phyloP scores from a whole-genome alignment of 2,113 vertebrate genomes.

The Rhegmatorhina hoffmannsi region DNA sequence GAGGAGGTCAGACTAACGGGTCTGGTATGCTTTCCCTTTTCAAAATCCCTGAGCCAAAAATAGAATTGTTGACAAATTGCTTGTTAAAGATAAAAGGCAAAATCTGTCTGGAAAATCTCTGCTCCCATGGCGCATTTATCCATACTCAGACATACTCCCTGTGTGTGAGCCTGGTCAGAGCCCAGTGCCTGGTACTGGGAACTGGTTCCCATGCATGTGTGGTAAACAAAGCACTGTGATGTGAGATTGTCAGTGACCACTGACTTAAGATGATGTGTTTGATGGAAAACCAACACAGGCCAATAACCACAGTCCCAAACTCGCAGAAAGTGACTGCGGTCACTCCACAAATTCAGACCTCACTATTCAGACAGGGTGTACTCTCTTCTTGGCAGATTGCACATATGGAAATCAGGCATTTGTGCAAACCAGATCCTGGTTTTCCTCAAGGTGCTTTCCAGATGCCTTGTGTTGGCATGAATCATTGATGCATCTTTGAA shows the following conservation, averaged over 20 bases:
- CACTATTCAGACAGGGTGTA: background rate
- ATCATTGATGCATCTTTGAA: background rate
- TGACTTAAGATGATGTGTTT: background rate
- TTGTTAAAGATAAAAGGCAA: background rate
- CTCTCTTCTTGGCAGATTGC: background rate
- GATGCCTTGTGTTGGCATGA: background rate
- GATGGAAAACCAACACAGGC: background rate
- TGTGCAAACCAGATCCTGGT: background rate
- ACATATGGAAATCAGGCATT: background rate
- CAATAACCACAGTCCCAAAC: background rate
- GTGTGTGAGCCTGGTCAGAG: background rate
- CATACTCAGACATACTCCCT: background rate
- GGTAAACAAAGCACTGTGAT: fast-evolving
- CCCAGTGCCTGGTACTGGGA: background rate
- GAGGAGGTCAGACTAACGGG: background rate
- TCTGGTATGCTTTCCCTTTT: background rate
- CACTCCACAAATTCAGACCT: background rate
- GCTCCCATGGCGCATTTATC: background rate
- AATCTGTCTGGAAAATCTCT: background rate
- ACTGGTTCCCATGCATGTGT: background rate
- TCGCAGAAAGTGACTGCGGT: background rate
- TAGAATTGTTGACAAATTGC: background rate
- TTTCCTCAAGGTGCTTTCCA: slow-evolving; percentile 34
- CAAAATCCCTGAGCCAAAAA: background rate
- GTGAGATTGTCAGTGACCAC: background rate